phyloP scores from a whole-genome alignment of 2,888 invertebrate genomes.

The Eupsilia transversa region DNA sequence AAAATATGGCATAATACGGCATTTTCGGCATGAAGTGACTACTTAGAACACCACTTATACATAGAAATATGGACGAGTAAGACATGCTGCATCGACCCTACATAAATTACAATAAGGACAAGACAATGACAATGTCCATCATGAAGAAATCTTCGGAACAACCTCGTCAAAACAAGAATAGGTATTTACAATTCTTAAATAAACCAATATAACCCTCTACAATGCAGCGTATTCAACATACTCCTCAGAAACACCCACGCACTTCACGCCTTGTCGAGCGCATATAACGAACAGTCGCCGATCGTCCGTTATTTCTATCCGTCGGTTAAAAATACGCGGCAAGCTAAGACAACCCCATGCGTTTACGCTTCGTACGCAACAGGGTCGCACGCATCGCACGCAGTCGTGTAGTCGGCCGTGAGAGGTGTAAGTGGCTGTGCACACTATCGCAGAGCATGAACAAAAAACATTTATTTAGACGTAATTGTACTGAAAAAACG shows the following conservation, averaged over 20 bases:
- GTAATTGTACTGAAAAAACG: no score
- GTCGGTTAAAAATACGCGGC: slow-evolving; percentile 59
- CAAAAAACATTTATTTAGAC: no score
- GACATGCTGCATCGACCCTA: no score
- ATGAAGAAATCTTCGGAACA: background rate
- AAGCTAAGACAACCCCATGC: slow-evolving; percentile 59
- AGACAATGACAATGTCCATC: background rate
- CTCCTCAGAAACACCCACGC: slow-evolving; percentile 46
- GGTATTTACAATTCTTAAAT: background rate
- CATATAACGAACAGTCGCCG: slow-evolving; percentile 26
- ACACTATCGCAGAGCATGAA: slow-evolving; percentile 35
- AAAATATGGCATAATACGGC: no score
- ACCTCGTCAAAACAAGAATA: background rate
- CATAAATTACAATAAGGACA: no score
- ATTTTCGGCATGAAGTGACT: no score
- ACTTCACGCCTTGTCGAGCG: slow-evolving; percentile 45
- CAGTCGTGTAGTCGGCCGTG: slow-evolving; percentile 48
- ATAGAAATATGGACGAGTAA: no score
- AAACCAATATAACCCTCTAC: background rate
- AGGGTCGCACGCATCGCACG: slow-evolving; percentile 64
- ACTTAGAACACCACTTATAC: no score
- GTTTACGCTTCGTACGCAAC: slow-evolving; percentile 53
- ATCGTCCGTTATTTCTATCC: slow-evolving; percentile 48
- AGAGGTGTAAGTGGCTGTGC: slow-evolving; percentile 19
- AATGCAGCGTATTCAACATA: background rate